phyloP scores from a whole-genome alignment of 2,113 vertebrate genomes.

The Periophthalmodon schlosseri region DNA sequence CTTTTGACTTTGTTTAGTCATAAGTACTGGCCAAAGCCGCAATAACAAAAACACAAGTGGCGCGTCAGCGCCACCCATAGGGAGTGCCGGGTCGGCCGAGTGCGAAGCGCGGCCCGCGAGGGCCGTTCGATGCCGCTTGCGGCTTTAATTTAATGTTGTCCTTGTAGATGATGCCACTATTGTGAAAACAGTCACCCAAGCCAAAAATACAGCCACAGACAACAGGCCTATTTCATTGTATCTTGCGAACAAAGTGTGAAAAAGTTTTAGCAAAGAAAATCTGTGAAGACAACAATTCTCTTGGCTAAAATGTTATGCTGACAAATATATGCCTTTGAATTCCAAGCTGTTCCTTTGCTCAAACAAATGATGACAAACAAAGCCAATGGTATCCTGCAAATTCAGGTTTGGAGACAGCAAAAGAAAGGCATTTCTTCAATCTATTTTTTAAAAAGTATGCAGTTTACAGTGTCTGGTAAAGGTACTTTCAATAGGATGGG shows the following conservation, averaged over 20 bases:
- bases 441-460: neutral
- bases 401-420: conserved; percentile 3
- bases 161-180: conserved; percentile 3
- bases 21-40: too few species aligned
- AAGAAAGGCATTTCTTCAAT: neutral
- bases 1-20: too few species aligned
- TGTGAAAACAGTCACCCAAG: neutral
- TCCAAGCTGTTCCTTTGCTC: neutral
- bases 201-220: conserved; percentile 11
- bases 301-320: conserved; percentile 12
- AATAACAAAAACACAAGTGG: too few species aligned
- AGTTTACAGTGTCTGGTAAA: neutral
- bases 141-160: neutral
- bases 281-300: conserved; percentile 4
- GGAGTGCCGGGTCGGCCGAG: too few species aligned
- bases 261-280: conserved; percentile 15
- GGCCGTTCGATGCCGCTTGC: too few species aligned
- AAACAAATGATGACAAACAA: conserved; percentile 20
- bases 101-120: too few species aligned
- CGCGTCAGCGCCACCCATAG: too few species aligned
- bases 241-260: conserved; percentile 18
- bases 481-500: too few species aligned
- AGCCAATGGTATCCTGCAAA: conserved; percentile 5
- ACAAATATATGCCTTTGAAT: conserved; percentile 2
- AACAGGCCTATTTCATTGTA: conserved; percentile 13